These are phyloP conservation scores for Eospalax fontanierii DNA, from an alignment of 2,797 vertebrate species.

Conservation along the genomic window DNA sequence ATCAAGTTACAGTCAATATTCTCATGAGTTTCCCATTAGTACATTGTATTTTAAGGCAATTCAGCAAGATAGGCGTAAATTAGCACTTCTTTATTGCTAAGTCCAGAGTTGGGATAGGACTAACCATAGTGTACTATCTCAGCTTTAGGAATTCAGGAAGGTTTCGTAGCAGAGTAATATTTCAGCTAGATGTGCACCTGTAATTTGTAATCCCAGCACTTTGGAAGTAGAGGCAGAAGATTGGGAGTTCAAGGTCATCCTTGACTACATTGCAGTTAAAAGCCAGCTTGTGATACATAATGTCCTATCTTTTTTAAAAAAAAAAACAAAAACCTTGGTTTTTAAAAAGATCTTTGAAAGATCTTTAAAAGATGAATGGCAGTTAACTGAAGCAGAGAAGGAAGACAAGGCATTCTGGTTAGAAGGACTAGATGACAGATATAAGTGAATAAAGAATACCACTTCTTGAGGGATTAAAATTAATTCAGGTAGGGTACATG, in stretches of 20 bases:
- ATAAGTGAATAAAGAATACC: not conserved
- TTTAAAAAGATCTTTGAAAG: too few relatives aligned
- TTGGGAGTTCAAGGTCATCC: not conserved
- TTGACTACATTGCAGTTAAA: not conserved
- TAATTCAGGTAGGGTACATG: not conserved
- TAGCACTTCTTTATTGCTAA: constrained; percentile 9
- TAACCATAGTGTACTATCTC: not conserved
- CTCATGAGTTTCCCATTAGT: not conserved
- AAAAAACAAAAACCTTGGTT: not conserved
- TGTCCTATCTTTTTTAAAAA: not conserved
- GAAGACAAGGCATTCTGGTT: not conserved
- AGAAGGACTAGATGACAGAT: not conserved
- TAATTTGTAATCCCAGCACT: not conserved
- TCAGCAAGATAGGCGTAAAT: not conserved
- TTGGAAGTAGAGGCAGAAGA: not conserved
- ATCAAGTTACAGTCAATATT: not conserved
- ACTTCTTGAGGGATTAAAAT: not conserved
- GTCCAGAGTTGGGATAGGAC: not conserved
- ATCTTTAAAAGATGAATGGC: not conserved
- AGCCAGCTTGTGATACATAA: not conserved
- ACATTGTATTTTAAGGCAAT: not conserved
- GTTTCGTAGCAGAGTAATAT: not conserved
- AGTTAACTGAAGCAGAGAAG: constrained; percentile 23
- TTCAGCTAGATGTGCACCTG: not conserved
- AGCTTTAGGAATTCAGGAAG: constrained; percentile 22